These are phyloP conservation scores for Palaemon carinicauda DNA, from an alignment of 1,140 invertebrate genomes.

Conservation along the genomic window DNA sequence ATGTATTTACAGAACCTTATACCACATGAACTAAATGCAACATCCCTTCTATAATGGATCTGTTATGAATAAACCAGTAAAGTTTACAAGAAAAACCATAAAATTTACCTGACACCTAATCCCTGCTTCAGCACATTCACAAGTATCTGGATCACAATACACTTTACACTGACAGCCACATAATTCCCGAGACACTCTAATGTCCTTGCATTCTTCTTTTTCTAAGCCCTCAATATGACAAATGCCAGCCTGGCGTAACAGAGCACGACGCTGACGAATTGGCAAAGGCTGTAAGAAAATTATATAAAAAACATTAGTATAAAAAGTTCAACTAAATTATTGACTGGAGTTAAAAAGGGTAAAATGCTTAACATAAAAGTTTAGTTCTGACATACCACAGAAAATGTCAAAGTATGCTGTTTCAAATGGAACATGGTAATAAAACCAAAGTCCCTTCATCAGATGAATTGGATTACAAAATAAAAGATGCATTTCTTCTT, in stretches of 20 bases:
- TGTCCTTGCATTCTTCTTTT: conserved; percentile 93
- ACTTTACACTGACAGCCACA: conserved; percentile 96
- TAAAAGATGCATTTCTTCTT: too few species aligned
- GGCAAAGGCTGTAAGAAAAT: conserved; percentile 79
- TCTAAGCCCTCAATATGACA: conserved; percentile 92
- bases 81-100: too few species aligned
- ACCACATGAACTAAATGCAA: not conserved
- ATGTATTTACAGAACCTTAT: too few species aligned
- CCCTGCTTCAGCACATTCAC: conserved; percentile 90
- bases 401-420: too few species aligned
- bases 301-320: not conserved
- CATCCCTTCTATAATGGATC: not conserved
- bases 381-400: too few species aligned
- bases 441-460: too few species aligned
- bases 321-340: too few species aligned
- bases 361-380: too few species aligned
- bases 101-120: conserved; percentile 88
- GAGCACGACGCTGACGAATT: conserved; percentile 84
- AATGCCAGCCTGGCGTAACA: conserved; percentile 88
- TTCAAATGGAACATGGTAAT: too few species aligned
- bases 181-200: conserved; percentile 89
- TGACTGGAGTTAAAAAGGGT: too few species aligned
- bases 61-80: not conserved
- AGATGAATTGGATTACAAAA: too few species aligned
- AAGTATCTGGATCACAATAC: conserved; percentile 93